Base-by-base conservation (phyloP, 92 coral and sea anemone species). In the Umimayanthus kanabou region DNA sequence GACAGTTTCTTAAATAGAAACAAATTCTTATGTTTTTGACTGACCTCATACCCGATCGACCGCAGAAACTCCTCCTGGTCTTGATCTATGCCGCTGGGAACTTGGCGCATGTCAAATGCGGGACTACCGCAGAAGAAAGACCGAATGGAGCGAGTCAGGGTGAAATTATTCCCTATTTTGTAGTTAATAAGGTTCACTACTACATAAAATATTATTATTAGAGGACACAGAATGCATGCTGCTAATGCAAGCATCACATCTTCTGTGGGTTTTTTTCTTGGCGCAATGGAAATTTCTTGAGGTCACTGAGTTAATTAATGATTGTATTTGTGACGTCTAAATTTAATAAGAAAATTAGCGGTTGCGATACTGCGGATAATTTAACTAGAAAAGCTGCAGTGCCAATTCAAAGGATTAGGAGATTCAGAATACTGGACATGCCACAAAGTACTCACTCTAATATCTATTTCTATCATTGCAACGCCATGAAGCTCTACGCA, bases 31-130 rank as follows among this genome's bases (percentile, higher is more conserved):
- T 29, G 76, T 26, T 4, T 9, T 71, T 39, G 26, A 28, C 87
- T 40, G 50, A 83, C 87, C 87, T 83, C 87, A 70, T 83, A 83
- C 5, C 87, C 87, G 37, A 83, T 16, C 20, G 87, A 83, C 58
- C 87, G 78, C 26, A 83, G 77, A 83, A 83, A 70, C 25, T 9
- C 87, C 22, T 69, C 22, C 78, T 70, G 78, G n/a, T 83, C 87
- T 50, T 69, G 79, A 43, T 83, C 79, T 72, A 25, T 71, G 77
- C 49, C 65, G 57, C 94, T 92, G 3, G 92, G 88, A 55, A 92
- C 80, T 65, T 73, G 85, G 83, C 90, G 92, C 88, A 89, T 73
- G 16, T 86, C 90, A 86, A 89, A 89, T 26, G 90, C 71, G 1
- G 87, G 64, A 43, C 81, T 45, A 0, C 77, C 77, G 87, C 79